Conservation (phyloP, 1,140 invertebrate species). For the Aphelenchoides avenae region DNA sequence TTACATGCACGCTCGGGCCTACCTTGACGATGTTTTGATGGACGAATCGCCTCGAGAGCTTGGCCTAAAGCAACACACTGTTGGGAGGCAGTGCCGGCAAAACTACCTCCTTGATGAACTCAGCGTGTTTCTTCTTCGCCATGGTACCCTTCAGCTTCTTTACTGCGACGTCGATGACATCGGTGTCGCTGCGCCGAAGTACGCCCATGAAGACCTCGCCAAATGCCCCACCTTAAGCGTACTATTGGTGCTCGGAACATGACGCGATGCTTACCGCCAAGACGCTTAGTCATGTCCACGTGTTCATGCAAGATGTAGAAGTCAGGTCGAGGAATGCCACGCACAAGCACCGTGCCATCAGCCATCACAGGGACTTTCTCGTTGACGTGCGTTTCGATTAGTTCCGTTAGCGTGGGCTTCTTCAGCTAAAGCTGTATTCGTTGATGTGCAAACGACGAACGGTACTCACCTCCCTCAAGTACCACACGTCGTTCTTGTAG, state of each 20-base stretch:
- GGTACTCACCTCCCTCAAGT: constrained; percentile 19
- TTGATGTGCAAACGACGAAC: not conserved
- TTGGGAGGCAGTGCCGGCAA: not conserved
- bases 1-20: too few species aligned
- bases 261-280: constrained; percentile 11
- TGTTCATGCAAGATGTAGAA: constrained; percentile 43
- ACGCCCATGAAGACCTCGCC: constrained; percentile 90
- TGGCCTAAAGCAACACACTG: constrained; percentile 74
- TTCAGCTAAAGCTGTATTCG: constrained; percentile 10
- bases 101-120: constrained; percentile 66
- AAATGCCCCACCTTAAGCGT: constrained; percentile 68
- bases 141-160: constrained; percentile 89
- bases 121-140: constrained; percentile 88
- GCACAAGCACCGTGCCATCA: constrained; percentile 33
- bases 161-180: constrained; percentile 73
- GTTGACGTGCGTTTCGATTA: constrained; percentile 34
- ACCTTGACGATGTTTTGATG: constrained; percentile 90
- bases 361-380: constrained; percentile 34
- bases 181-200: constrained; percentile 73
- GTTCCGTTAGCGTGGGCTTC: constrained; percentile 30
- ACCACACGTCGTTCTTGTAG: constrained; percentile 30
- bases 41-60: constrained; percentile 91
- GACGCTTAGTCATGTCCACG: constrained; percentile 27
- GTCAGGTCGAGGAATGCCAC: constrained; percentile 30
- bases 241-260: not conserved